Evolutionary conservation across 1,140 invertebrate genomes (phyloP), one percentile per base, ranked within the genome.

Genomic region (Euborellia annulipes): DNA sequence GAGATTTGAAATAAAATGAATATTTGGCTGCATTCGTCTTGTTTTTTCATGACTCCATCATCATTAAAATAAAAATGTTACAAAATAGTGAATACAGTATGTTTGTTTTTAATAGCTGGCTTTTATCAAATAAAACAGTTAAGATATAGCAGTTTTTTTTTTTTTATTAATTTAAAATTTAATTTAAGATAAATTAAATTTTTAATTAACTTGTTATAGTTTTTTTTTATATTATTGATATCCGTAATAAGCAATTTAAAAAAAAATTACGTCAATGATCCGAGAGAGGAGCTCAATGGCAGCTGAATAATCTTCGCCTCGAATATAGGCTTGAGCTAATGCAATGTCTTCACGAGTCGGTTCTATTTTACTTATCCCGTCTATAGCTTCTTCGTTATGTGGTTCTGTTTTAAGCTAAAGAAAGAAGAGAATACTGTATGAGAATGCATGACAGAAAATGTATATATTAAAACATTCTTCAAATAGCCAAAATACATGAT

Each of bases 351-450:
- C 73, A 47, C 70, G 69, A 36, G 80, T 64, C 44, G 75, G 70
- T 37, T 72, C 66, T 52, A 90, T 72, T 51, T 70, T 67, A 19
- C 72, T 58, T 54, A 83, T 75, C 41, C 78, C 66, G 38, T 71
- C 66, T 16, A 72, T 59, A 1, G 85, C 86, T 55, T 93, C 81
- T 11, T 66, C 66, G 66, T 95, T 85, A 49, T 78, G 60, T 3
- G 83, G 79, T 50, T 95, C 88, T 19, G 65, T 58, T 42, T 71
- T 58, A 32, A 85, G 65, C 83, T 89, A 55, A n/a, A 68, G 65
- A n/a, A n/a, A n/a, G n/a, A n/a, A n/a, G n/a, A n/a, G n/a, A n/a
- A n/a, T n/a, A n/a, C n/a, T n/a, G n/a, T n/a, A n/a, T n/a, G n/a
- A n/a, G n/a, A n/a, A n/a, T n/a, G n/a, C n/a, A n/a, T n/a, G n/a